These are phyloP conservation scores for Hydriomena furcata DNA, from an alignment of 2,888 invertebrate genomes.

Conservation along the genomic window DNA sequence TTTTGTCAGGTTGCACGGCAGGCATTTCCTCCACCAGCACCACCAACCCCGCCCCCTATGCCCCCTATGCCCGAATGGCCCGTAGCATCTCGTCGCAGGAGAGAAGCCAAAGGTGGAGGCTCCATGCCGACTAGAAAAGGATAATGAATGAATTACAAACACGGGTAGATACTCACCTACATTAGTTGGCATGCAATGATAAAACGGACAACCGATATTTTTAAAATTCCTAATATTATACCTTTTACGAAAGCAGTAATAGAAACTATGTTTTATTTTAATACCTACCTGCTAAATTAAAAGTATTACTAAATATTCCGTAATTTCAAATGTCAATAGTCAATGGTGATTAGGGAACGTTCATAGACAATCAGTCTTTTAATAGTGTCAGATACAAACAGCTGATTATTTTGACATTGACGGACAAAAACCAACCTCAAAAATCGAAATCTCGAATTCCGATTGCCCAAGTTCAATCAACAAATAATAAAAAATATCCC, in stretches of 20 bases:
- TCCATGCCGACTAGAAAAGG: slow-evolving; percentile 73
- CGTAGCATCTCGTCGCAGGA: slow-evolving; percentile 40
- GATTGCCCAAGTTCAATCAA: too few relatives aligned
- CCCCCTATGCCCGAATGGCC: slow-evolving; percentile 34
- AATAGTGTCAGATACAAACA: too few relatives aligned
- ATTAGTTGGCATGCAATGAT: neutral
- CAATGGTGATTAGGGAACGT: too few relatives aligned
- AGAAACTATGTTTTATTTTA: neutral
- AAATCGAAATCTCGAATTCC: too few relatives aligned
- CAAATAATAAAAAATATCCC: too few relatives aligned
- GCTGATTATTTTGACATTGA: too few relatives aligned
- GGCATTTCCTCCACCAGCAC: slow-evolving; percentile 35
- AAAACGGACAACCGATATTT: neutral
- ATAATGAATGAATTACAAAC: too few relatives aligned
- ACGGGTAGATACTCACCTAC: neutral
- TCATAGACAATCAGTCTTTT: too few relatives aligned
- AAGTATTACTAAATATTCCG: too few relatives aligned
- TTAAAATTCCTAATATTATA: neutral
- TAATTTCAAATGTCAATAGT: too few relatives aligned
- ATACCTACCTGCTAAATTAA: too few relatives aligned
- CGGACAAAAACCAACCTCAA: too few relatives aligned
- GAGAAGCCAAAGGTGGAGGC: slow-evolving; percentile 72
- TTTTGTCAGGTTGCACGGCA: slow-evolving; percentile 57
- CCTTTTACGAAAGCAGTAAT: neutral
- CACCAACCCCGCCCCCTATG: slow-evolving; percentile 33